Evolutionary conservation across 2,888 invertebrate genomes (phyloP).

Genomic region (Xanthia icteritia): DNA sequence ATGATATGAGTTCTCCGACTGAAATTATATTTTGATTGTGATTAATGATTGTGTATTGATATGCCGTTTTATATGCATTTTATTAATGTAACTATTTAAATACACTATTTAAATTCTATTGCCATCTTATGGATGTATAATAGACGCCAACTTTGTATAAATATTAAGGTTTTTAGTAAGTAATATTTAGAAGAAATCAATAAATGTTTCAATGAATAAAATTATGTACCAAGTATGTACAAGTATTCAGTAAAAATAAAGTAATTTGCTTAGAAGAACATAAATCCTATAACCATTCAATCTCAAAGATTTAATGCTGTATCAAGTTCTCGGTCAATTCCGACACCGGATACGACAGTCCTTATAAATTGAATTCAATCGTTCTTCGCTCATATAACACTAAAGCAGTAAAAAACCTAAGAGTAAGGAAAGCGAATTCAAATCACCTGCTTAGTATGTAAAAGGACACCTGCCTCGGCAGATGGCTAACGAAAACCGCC

Average conservation of each 20-base stretch:
- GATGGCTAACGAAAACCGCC: constrained; percentile 82
- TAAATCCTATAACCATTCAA: constrained; percentile 7
- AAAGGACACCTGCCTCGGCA: constrained; percentile 87
- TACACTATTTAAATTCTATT: background rate
- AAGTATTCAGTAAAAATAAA: constrained; percentile 18
- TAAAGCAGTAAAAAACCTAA: constrained; percentile 59
- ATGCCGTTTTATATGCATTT: background rate
- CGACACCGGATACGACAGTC: constrained; percentile 52
- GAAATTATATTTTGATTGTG: constrained; percentile 7
- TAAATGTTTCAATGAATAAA: too few relatives aligned
- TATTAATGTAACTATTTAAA: background rate
- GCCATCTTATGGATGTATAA: background rate
- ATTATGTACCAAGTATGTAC: too few relatives aligned
- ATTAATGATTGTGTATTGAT: background rate
- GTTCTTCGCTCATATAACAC: constrained; percentile 51
- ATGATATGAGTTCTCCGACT: background rate
- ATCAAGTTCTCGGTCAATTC: constrained; percentile 15
- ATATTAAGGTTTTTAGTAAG: background rate
- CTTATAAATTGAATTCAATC: constrained; percentile 53
- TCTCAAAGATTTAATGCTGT: constrained; percentile 19
- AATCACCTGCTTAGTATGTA: constrained; percentile 89
- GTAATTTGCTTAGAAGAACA: background rate
- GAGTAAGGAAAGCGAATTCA: constrained; percentile 79
- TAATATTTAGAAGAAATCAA: background rate
- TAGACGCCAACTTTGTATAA: background rate